phyloP scores from a whole-genome alignment of 2,888 invertebrate genomes.

The Troides oblongomaculatus region DNA sequence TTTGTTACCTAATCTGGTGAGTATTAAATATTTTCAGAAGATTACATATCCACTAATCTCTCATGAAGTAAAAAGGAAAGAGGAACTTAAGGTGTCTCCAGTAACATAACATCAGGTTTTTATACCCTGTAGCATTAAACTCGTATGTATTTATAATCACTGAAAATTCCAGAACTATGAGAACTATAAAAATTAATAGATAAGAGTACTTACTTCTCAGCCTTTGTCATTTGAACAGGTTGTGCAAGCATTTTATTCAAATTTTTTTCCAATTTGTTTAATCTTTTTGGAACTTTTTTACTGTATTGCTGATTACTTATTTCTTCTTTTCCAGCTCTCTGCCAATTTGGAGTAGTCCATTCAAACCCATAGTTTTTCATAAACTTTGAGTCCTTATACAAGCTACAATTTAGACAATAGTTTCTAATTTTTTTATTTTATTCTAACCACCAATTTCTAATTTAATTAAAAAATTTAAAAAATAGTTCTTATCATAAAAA shows the following conservation, averaged over 20 bases:
- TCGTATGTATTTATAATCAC: neutral
- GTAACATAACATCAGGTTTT: neutral
- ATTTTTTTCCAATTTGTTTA: conserved; percentile 41
- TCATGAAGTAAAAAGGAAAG: no score
- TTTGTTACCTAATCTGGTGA: no score
- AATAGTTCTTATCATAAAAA: no score
- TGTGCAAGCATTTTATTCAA: conserved; percentile 44
- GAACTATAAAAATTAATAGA: neutral
- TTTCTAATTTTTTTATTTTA: neutral
- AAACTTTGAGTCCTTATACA: neutral
- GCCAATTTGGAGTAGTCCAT: conserved; percentile 20
- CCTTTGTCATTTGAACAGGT: conserved; percentile 47
- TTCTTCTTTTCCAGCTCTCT: conserved; percentile 16
- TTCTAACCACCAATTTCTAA: no score
- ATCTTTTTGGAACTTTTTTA: neutral
- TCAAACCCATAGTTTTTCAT: conserved; percentile 7
- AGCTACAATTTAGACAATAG: neutral
- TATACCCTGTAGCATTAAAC: neutral
- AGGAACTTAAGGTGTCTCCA: no score
- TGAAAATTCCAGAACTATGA: no score
- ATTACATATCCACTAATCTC: no score
- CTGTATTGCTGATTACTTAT: neutral
- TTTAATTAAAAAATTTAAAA: no score
- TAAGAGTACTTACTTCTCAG: conserved; percentile 33
- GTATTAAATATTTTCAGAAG: no score